Conservation (phyloP, 2,888 invertebrate species). For the Bembecia ichneumoniformis region DNA sequence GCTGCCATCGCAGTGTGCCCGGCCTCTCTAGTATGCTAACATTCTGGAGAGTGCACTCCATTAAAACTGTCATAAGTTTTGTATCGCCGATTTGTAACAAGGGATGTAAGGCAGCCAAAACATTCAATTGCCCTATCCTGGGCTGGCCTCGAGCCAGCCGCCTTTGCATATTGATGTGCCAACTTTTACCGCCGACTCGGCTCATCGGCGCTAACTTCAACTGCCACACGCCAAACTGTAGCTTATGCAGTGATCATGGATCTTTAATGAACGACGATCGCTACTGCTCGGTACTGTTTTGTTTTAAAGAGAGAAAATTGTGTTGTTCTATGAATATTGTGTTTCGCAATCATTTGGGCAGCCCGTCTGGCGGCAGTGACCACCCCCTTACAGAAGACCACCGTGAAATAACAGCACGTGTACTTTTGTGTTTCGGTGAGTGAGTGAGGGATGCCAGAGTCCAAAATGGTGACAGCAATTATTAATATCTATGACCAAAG, state of each 20-base stretch:
- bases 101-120: conserved; percentile 44
- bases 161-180: conserved; percentile 60
- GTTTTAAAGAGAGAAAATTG: too few relatives aligned
- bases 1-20: too few relatives aligned
- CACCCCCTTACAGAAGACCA: too few relatives aligned
- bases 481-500: too few relatives aligned
- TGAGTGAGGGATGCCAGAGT: too few relatives aligned
- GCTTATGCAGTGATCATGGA: conserved; percentile 27
- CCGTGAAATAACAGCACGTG: too few relatives aligned
- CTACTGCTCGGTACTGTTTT: conserved; percentile 12
- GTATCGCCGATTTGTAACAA: conserved; percentile 32
- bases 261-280: conserved; percentile 35
- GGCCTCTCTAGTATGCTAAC: too few relatives aligned
- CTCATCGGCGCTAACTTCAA: conserved; percentile 43
- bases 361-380: too few relatives aligned
- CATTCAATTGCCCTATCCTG: conserved; percentile 66
- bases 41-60: conserved; percentile 23
- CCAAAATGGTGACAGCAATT: too few relatives aligned
- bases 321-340: too few relatives aligned
- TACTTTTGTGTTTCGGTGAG: too few relatives aligned
- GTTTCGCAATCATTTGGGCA: too few relatives aligned
- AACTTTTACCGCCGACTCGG: conserved; percentile 54
- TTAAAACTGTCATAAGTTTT: conserved; percentile 49
- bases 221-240: conserved; percentile 48
- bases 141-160: conserved; percentile 52